Conservation (phyloP, 2,888 invertebrate species). For the Aphodius granarius region DNA sequence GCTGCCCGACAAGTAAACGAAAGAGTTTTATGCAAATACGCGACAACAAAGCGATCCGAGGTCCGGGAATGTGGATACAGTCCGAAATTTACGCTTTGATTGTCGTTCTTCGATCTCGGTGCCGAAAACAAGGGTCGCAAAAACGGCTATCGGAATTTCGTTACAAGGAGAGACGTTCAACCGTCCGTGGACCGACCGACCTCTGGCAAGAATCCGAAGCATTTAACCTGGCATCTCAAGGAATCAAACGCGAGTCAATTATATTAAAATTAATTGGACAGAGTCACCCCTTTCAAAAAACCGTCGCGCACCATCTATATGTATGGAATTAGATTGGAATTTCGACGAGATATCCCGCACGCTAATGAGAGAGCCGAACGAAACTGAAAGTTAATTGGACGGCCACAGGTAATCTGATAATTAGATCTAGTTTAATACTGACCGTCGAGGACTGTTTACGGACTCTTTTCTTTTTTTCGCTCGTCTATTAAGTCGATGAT, state of each 20-base stretch:
- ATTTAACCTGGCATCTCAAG: neutral
- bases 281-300: neutral
- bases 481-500: neutral
- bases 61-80: neutral
- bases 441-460: neutral
- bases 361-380: conserved; percentile 25
- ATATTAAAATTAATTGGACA: conserved; percentile 14
- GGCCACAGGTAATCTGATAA: conserved; percentile 9
- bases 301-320: neutral
- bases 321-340: conserved; percentile 30
- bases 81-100: neutral
- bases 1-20: neutral
- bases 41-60: neutral
- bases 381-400: conserved; percentile 14
- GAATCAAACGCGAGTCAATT: conserved; percentile 7
- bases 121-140: neutral
- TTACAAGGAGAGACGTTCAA: neutral
- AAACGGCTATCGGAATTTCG: neutral
- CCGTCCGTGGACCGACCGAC: neutral
- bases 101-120: neutral
- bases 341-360: conserved; percentile 22
- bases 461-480: neutral
- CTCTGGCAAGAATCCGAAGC: neutral
- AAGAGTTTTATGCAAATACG: neutral
- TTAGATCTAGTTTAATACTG: conserved; percentile 10